phyloP scores from a whole-genome alignment of 2,797 vertebrate genomes.

The Acanthopagrus latus region DNA sequence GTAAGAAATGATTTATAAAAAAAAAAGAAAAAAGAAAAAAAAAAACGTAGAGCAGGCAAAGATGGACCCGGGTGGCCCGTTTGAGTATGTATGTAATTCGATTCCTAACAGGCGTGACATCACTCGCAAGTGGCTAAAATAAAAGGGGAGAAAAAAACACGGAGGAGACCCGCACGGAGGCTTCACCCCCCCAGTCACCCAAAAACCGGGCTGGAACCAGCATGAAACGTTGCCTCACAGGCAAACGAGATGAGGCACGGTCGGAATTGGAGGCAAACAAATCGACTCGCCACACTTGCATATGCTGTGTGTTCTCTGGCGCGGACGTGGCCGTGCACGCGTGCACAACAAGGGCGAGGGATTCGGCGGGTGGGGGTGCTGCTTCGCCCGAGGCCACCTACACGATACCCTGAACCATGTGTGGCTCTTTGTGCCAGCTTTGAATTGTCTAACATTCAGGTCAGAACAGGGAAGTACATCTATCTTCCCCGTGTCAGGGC shows the following conservation, averaged over 20 bases:
- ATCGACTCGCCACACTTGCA: conserved; percentile 81
- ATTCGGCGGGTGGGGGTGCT: background rate
- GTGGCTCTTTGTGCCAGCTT: conserved; percentile 75
- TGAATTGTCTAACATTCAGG: conserved; percentile 83
- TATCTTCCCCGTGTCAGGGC: conserved; percentile 77
- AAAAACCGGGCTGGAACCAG: conserved; percentile 83
- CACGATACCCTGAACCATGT: conserved; percentile 80
- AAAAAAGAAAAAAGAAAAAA: no score
- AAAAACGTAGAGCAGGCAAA: conserved; percentile 47
- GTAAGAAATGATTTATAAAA: conserved; percentile 52
- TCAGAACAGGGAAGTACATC: conserved; percentile 83
- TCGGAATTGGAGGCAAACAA: conserved; percentile 82
- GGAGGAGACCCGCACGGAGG: conserved; percentile 76
- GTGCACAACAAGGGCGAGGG: conserved; percentile 46
- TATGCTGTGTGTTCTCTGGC: conserved; percentile 75
- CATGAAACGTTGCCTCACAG: conserved; percentile 83
- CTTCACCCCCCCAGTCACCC: conserved; percentile 68
- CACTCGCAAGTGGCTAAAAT: conserved; percentile 79
- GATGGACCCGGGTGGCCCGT: conserved; percentile 64
- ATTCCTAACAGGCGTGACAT: conserved; percentile 83
- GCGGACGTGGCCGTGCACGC: conserved; percentile 39
- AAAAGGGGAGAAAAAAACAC: conserved; percentile 77
- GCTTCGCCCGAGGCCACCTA: conserved; percentile 74
- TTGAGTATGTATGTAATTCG: conserved; percentile 74
- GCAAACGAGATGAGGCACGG: conserved; percentile 83